Evolutionary conservation across 2,113 vertebrate genomes (phyloP).

Genomic region (Sminthopsis crassicaudata): DNA sequence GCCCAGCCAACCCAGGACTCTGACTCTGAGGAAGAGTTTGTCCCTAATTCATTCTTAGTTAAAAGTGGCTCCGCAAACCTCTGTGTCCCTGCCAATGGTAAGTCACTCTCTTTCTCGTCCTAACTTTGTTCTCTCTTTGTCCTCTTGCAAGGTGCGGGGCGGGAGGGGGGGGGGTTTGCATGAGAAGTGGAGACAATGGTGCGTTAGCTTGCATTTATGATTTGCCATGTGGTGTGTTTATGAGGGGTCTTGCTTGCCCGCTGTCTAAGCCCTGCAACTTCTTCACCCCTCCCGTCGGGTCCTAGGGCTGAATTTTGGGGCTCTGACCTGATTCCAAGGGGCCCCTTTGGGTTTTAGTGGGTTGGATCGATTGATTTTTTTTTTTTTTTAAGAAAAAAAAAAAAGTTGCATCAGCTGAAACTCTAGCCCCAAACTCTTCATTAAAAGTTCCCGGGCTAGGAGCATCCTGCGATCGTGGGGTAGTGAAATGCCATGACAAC

Average conservation of each 20-base stretch:
- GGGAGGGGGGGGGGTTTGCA: background rate
- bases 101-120: constrained; percentile 85
- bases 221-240: background rate
- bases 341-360: background rate
- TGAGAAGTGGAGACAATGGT: background rate
- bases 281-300: background rate
- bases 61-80: constrained; percentile 95
- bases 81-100: constrained; percentile 93
- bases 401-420: background rate
- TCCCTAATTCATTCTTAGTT: constrained; percentile 97
- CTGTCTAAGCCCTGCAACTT: background rate
- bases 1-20: constrained; percentile 95
- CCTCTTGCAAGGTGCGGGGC: constrained; percentile 24
- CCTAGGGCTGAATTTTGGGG: background rate
- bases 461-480: background rate
- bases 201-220: background rate
- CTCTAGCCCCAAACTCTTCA: background rate
- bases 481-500: background rate
- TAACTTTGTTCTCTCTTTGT: constrained; percentile 58
- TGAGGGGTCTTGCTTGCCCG: background rate
- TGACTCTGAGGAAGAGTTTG: constrained; percentile 98
- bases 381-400: background rate
- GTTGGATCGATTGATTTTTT: background rate
- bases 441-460: background rate
- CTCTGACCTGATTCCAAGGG: background rate